Percentiles rank a stretch among this genome's conserved stretches.
phyloP scores from a whole-genome alignment of 2,797 vertebrate genomes.

The Pogonophryne albipinna region DNA sequence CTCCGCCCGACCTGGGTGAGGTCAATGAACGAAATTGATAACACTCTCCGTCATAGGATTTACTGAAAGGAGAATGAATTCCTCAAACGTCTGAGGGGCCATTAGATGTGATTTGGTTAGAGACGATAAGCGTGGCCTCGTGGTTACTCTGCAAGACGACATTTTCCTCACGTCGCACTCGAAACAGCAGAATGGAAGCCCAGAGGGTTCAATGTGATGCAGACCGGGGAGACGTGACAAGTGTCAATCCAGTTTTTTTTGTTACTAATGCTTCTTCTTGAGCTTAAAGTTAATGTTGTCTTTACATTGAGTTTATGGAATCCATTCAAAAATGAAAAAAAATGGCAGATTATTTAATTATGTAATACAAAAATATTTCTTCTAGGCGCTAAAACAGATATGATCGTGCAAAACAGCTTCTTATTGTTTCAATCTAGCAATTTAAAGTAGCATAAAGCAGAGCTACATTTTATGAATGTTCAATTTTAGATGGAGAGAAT shows the following conservation, averaged over 20 bases:
- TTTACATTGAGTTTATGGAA: background rate
- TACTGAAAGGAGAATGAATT: constrained; percentile 59
- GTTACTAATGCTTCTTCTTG: constrained; percentile 5
- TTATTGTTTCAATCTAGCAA: background rate
- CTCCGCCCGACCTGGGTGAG: constrained; percentile 71
- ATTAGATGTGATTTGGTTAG: constrained; percentile 66
- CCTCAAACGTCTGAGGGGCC: constrained; percentile 66
- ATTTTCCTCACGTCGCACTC: constrained; percentile 37
- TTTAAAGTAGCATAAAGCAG: background rate
- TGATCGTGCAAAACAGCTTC: constrained; percentile 2
- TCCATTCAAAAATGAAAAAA: constrained; percentile 10
- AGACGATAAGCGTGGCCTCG: constrained; percentile 44
- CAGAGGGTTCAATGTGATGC: constrained; percentile 24
- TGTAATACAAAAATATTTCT: constrained; percentile 2
- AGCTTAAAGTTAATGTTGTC: constrained; percentile 7
- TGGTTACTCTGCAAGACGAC: constrained; percentile 44
- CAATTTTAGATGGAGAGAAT: constrained; percentile 12
- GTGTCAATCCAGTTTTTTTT: constrained; percentile 7
- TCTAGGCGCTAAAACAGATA: background rate
- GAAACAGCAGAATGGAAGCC: constrained; percentile 30
- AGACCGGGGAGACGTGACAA: constrained; percentile 20
- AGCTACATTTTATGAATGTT: background rate
- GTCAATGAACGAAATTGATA: constrained; percentile 70
- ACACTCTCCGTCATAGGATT: constrained; percentile 63
- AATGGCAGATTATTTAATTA: background rate